Evolutionary conservation across 2,113 vertebrate genomes (phyloP).

Genomic region (Amblyornis subalaris): DNA sequence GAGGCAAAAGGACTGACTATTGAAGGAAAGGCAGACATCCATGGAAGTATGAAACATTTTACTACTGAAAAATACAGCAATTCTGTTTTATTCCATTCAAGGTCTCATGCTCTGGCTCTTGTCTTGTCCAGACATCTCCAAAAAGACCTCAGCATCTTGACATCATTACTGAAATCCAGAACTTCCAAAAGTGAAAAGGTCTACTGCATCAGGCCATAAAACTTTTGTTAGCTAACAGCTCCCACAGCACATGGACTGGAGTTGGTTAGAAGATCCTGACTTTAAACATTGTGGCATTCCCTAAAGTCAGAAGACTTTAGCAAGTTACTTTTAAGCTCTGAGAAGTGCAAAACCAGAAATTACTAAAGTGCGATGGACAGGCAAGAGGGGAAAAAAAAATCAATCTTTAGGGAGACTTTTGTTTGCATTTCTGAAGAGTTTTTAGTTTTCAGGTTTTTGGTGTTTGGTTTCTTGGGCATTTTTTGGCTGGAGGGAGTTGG

Average conservation of each 20-base stretch:
- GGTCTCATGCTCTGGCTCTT: neutral
- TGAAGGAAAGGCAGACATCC: neutral
- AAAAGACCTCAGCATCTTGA: neutral
- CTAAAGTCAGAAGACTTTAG: neutral
- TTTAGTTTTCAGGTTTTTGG: neutral
- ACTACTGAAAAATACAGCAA: neutral
- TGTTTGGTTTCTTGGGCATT: neutral
- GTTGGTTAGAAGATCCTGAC: neutral
- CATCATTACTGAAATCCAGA: neutral
- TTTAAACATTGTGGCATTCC: neutral
- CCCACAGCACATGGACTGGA: neutral
- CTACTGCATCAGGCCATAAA: neutral
- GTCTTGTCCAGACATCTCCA: neutral
- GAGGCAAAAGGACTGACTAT: neutral
- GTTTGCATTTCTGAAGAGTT: neutral
- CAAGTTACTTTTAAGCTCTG: neutral
- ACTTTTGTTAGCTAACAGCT: rapidly evolving
- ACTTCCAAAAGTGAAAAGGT: neutral
- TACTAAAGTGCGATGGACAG: neutral
- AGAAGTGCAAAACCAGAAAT: neutral
- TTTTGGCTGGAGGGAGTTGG: neutral
- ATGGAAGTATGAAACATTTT: neutral
- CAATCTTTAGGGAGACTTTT: neutral
- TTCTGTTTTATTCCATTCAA: neutral
- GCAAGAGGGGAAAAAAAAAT: neutral